Evolutionary conservation across 2,888 invertebrate species (phyloP).

Genomic region (Dasypogon diadema): DNA sequence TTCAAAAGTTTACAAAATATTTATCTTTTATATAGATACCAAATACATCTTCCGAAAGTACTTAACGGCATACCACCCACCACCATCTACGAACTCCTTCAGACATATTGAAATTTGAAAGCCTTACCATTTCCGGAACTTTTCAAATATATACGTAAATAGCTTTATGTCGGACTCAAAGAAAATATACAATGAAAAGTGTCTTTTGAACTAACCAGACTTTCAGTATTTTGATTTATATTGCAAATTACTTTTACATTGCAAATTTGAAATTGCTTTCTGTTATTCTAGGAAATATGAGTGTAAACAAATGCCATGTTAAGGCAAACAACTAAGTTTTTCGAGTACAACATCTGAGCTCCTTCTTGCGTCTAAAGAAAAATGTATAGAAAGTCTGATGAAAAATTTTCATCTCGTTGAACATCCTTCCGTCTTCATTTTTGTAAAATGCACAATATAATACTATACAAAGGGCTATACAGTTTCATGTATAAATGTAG

Average conservation of each 20-base stretch:
- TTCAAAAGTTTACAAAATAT: no score
- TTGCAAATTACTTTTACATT: slow-evolving; percentile 45
- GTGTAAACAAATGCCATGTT: slow-evolving; percentile 33
- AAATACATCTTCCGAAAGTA: no score
- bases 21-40: no score
- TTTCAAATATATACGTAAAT: background rate
- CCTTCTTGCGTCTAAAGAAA: background rate
- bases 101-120: no score
- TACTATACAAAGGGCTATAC: background rate
- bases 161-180: slow-evolving; percentile 1
- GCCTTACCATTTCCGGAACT: background rate
- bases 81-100: no score
- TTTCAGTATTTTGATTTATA: slow-evolving; percentile 32
- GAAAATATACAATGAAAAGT: background rate
- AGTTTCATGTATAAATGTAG: background rate
- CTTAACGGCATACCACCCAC: no score
- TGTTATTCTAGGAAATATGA: slow-evolving; percentile 34
- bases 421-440: slow-evolving; percentile 35
- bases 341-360: slow-evolving; percentile 11
- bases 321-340: slow-evolving; percentile 16
- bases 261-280: slow-evolving; percentile 34
- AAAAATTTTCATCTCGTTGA: slow-evolving; percentile 29
- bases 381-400: slow-evolving; percentile 5
- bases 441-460: slow-evolving; percentile 28
- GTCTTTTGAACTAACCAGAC: slow-evolving; percentile 7